These are phyloP conservation scores for Molossus molossus DNA, from an alignment of 2,797 vertebrate genomes.

Conservation along the genomic window DNA sequence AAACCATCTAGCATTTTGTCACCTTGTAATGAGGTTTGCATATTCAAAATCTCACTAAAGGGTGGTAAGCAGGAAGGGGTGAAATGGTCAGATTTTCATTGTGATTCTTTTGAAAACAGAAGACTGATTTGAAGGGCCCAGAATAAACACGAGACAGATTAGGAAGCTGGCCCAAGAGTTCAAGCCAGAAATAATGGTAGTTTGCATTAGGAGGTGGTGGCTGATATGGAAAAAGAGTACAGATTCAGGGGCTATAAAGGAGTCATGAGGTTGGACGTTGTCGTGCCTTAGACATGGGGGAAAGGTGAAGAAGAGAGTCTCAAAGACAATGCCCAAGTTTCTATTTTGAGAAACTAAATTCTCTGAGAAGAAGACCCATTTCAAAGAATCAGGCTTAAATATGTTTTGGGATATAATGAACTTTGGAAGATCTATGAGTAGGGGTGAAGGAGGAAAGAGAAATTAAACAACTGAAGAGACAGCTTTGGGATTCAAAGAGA, in stretches of 20 bases:
- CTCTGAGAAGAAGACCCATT: background rate
- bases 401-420: background rate
- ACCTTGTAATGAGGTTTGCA: background rate
- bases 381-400: background rate
- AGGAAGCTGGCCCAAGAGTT: background rate
- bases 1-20: background rate
- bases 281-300: background rate
- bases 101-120: background rate
- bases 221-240: background rate
- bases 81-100: background rate
- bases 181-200: background rate
- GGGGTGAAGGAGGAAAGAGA: background rate
- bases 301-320: background rate
- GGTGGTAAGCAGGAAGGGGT: background rate
- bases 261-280: background rate
- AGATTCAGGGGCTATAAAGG: background rate
- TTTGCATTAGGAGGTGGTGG: background rate
- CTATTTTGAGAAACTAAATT: background rate
- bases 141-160: background rate
- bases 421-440: background rate
- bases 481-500: background rate
- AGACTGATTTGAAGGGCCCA: background rate
- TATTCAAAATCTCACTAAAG: background rate
- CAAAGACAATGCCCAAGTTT: background rate
- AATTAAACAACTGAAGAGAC: background rate